A percentile compares a stretch with the other conserved stretches of the same genome.
Evolutionary conservation across 2,113 vertebrate genomes (phyloP).

Genomic region (Speoplatyrhinus poulsoni): DNA sequence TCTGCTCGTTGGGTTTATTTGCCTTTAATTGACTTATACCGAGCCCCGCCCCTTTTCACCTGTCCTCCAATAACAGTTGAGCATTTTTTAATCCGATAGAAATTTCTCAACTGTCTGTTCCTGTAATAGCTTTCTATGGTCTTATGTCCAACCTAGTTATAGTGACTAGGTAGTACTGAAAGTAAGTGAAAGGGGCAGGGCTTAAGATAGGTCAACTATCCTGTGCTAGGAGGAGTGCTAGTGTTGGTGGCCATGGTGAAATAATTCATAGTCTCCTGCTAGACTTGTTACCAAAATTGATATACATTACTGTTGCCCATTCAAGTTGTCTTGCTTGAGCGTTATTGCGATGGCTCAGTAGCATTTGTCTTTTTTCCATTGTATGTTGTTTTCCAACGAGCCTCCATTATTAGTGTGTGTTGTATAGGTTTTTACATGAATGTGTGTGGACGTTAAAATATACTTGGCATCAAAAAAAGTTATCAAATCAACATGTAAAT

Average conservation of each 20-base stretch:
- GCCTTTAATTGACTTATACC: constrained; percentile 52
- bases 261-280: constrained; percentile 5
- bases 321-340: neutral
- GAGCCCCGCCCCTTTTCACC: too few relatives aligned
- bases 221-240: constrained; percentile 21
- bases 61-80: too few relatives aligned
- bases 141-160: too few relatives aligned
- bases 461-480: constrained; percentile 71
- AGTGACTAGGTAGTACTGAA: too few relatives aligned
- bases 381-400: constrained; percentile 42
- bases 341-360: constrained; percentile 14
- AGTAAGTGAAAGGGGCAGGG: too few relatives aligned
- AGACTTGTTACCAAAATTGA: constrained; percentile 7
- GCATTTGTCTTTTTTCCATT: constrained; percentile 39
- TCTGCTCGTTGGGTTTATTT: constrained; percentile 29
- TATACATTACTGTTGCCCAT: constrained; percentile 15
- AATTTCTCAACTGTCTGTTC: too few relatives aligned
- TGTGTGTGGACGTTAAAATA: constrained; percentile 76
- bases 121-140: too few relatives aligned
- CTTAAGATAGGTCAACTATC: too few relatives aligned
- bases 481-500: constrained; percentile 74
- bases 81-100: too few relatives aligned
- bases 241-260: constrained; percentile 16
- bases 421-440: constrained; percentile 73
- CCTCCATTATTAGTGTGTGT: constrained; percentile 63